phyloP scores from a whole-genome alignment of 2,113 vertebrate genomes.

The Sisor rabdophorus region DNA sequence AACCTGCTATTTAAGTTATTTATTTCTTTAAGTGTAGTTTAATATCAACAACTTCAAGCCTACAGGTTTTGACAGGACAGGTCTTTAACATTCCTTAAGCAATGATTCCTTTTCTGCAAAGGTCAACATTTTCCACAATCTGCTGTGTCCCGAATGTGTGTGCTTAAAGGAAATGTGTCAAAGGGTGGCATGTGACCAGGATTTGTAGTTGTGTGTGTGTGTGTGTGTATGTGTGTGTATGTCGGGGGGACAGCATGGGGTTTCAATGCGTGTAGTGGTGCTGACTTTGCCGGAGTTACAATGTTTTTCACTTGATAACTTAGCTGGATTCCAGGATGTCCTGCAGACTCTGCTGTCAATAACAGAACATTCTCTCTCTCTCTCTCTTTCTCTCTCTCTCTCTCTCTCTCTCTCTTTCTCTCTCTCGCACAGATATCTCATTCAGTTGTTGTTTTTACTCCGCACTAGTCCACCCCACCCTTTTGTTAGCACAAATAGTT shows the following conservation, averaged over 20 bases:
- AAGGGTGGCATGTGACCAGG: constrained; percentile 14
- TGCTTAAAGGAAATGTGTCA: constrained; percentile 24
- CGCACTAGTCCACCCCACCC: not conserved
- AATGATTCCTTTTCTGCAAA: constrained; percentile 21
- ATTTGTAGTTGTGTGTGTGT: constrained; percentile 27
- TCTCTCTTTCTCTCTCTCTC: constrained; percentile 44
- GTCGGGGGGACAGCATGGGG: constrained; percentile 14
- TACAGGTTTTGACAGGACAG: not conserved
- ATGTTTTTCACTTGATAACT: constrained; percentile 49
- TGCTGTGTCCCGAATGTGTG: constrained; percentile 36
- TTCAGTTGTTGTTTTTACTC: constrained; percentile 7
- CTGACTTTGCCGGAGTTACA: constrained; percentile 33
- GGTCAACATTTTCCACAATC: constrained; percentile 43
- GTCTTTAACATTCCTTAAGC: constrained; percentile 21
- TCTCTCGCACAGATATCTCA: constrained; percentile 20
- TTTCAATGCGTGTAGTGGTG: constrained; percentile 18
- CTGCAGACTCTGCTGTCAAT: constrained; percentile 54
- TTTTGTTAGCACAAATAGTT: not conserved
- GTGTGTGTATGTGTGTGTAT: constrained; percentile 1
- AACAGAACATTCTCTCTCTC: constrained; percentile 45
- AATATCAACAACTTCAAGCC: constrained; percentile 26
- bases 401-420: constrained; percentile 43
- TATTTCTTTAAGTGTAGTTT: not conserved
- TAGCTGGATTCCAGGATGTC: constrained; percentile 59
- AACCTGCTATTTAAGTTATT: too few species aligned